Conservation (phyloP, 2,113 vertebrate species). For the Pelmatolapia mariae region DNA sequence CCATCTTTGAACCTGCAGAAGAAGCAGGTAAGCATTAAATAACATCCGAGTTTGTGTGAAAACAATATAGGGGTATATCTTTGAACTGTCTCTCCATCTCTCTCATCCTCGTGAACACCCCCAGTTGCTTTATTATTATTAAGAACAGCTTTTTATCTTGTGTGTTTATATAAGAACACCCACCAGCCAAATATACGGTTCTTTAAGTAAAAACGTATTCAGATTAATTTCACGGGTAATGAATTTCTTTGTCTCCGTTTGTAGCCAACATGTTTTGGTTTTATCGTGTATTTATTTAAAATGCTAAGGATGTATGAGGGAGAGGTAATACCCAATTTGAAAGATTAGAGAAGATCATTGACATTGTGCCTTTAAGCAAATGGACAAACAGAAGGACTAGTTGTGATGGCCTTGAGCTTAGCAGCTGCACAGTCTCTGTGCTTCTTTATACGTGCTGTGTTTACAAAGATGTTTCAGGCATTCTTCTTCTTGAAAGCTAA, state of each 20-base stretch:
- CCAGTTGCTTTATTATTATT: neutral
- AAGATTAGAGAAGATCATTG: neutral
- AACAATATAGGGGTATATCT: neutral
- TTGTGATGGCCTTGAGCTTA: neutral
- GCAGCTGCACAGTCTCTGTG: neutral
- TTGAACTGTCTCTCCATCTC: neutral
- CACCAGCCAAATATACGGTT: neutral
- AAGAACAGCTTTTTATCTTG: rapidly evolving
- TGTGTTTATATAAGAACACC: neutral
- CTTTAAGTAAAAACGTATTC: neutral
- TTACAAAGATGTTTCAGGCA: neutral
- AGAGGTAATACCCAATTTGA: neutral
- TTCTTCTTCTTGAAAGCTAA: neutral
- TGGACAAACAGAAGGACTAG: neutral
- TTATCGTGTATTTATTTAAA: neutral
- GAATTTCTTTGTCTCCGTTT: neutral
- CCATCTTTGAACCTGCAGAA: neutral
- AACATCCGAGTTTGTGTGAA: neutral
- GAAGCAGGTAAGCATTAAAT: neutral
- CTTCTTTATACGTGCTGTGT: neutral
- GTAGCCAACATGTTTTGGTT: neutral
- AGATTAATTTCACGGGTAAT: neutral
- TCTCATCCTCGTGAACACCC: neutral
- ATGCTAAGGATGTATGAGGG: neutral
- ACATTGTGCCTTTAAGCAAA: neutral